phyloP scores from a whole-genome alignment of 2,113 vertebrate species.

The Solea senegalensis region DNA sequence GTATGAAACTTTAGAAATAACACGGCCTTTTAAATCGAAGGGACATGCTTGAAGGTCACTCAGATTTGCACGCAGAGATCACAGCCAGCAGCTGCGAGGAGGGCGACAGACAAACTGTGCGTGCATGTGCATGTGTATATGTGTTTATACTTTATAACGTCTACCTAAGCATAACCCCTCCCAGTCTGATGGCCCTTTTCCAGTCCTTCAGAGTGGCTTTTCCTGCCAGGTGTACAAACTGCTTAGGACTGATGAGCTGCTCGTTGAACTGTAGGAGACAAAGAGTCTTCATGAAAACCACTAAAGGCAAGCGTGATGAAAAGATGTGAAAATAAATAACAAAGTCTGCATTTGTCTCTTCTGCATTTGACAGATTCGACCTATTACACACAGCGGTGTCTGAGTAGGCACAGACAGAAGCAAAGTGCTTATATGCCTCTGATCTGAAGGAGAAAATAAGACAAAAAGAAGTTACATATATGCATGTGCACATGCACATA shows the following conservation, averaged over 20 bases:
- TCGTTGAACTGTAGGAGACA: constrained; percentile 87
- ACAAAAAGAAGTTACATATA: too few species aligned
- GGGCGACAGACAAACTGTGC: background rate
- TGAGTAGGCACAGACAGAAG: too few species aligned
- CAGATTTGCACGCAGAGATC: background rate
- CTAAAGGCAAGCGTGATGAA: background rate
- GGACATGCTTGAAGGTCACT: background rate
- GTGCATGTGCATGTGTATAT: background rate
- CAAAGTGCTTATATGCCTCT: too few species aligned
- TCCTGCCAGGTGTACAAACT: constrained; percentile 95
- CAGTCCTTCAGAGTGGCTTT: constrained; percentile 97
- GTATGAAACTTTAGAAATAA: constrained; percentile 16
- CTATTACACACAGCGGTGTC: too few species aligned
- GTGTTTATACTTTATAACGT: background rate
- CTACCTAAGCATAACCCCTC: constrained; percentile 96
- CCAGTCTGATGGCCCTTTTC: constrained; percentile 95
- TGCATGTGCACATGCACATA: too few species aligned
- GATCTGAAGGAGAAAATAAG: too few species aligned
- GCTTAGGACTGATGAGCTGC: constrained; percentile 94
- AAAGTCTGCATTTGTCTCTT: too few species aligned
- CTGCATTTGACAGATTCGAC: too few species aligned
- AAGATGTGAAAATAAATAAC: background rate
- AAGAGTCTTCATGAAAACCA: constrained; percentile 9
- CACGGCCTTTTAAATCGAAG: background rate
- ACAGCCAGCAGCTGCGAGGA: background rate